Evolutionary conservation across 2,888 invertebrate genomes (phyloP).

Genomic region (Dysmachus trigonus): DNA sequence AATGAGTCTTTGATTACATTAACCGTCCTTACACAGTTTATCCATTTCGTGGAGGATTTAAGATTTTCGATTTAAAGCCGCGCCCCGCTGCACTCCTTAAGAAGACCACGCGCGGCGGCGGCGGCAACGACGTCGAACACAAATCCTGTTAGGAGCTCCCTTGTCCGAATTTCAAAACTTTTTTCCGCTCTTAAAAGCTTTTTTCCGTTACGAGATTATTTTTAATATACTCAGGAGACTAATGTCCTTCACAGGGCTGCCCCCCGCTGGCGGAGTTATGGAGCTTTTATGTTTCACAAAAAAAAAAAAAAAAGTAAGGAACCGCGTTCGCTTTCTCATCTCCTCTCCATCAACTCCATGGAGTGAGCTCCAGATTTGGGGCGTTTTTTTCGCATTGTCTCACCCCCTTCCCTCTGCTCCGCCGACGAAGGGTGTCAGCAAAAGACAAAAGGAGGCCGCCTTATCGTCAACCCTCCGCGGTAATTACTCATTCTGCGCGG

Average conservation of each 20-base stretch:
- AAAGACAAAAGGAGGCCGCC: neutral
- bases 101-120: neutral
- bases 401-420: neutral
- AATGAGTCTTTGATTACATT: slow-evolving; percentile 38
- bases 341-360: neutral
- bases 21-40: slow-evolving; percentile 36
- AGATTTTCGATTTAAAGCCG: neutral
- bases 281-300: neutral
- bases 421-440: neutral
- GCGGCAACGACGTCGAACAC: too few species aligned
- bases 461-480: neutral
- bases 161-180: slow-evolving; percentile 20
- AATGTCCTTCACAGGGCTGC: slow-evolving; percentile 19
- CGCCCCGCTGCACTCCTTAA: neutral
- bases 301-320: neutral
- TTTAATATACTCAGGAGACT: slow-evolving; percentile 39
- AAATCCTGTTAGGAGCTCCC: slow-evolving; percentile 36
- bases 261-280: neutral
- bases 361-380: neutral
- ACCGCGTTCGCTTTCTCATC: neutral
- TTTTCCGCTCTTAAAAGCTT: slow-evolving; percentile 29
- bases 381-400: neutral
- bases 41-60: slow-evolving; percentile 37
- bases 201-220: slow-evolving; percentile 40
- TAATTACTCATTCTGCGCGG: neutral